A percentile compares a stretch with the other conserved stretches of the same genome.
Evolutionary conservation across 1,140 invertebrate species (phyloP).

Genomic region (Drosophila repletoides): DNA sequence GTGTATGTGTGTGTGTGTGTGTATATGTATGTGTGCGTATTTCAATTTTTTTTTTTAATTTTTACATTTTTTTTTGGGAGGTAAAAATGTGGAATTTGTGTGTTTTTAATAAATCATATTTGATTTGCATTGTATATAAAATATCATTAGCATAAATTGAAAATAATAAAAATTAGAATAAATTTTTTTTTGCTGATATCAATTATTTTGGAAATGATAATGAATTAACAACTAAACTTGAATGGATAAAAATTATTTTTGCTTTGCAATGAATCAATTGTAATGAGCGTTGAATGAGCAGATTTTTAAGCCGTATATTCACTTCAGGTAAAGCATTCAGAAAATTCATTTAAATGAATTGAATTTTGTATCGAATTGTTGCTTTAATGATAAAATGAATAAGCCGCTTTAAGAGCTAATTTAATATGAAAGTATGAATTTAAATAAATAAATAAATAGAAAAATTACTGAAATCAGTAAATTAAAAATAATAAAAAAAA

Average conservation of each 20-base stretch:
- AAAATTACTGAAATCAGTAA: not conserved
- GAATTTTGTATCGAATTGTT: too few species aligned
- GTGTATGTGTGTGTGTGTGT: slow-evolving; percentile 29
- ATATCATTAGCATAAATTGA: slow-evolving; percentile 25
- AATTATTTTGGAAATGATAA: slow-evolving; percentile 26
- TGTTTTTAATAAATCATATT: slow-evolving; percentile 68
- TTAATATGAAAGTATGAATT: not conserved
- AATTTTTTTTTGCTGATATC: not conserved
- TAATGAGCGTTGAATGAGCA: slow-evolving; percentile 12
- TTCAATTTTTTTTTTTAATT: slow-evolving; percentile 25
- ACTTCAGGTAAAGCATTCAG: too few species aligned
- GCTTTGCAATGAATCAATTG: slow-evolving; percentile 11
- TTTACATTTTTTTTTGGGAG: slow-evolving; percentile 42
- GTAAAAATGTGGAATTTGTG: slow-evolving; percentile 57
- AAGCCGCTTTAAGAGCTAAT: not conserved
- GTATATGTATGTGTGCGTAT: slow-evolving; percentile 42
- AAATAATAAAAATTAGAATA: slow-evolving; percentile 5
- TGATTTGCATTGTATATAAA: slow-evolving; percentile 36
- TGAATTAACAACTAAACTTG: slow-evolving; percentile 1
- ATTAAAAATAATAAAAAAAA: slow-evolving; percentile 9
- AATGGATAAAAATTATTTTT: slow-evolving; percentile 7
- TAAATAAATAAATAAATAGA: not conserved
- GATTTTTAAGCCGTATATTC: not conserved
- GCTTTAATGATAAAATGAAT: not conserved
- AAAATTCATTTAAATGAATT: too few species aligned